A percentile compares a stretch with the other conserved stretches of the same genome.
These are phyloP conservation scores for Chroicocephalus ridibundus DNA, from an alignment of 2,113 vertebrate genomes.

Conservation along the genomic window DNA sequence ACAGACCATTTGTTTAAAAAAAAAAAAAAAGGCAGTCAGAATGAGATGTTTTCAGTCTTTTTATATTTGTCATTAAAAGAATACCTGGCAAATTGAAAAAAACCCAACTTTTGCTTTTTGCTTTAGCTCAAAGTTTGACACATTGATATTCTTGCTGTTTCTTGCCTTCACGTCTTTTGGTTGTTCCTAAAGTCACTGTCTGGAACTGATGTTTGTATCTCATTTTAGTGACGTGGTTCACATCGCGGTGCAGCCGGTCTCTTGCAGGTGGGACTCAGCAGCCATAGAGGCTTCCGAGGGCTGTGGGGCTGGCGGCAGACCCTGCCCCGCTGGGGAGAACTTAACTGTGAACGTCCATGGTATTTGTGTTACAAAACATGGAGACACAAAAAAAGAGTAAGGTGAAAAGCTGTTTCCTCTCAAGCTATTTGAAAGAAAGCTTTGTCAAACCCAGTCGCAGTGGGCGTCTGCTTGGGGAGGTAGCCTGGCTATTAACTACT, in stretches of 20 bases:
- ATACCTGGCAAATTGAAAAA: slow-evolving; percentile 75
- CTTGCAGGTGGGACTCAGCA: not conserved
- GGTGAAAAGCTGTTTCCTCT: not conserved
- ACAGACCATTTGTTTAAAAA: slow-evolving; percentile 69
- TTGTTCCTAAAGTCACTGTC: not conserved
- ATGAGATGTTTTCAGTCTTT: slow-evolving; percentile 74
- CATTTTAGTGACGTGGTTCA: not conserved
- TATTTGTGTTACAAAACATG: not conserved
- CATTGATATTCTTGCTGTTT: slow-evolving; percentile 34
- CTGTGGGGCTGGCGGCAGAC: not conserved
- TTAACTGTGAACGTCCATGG: not conserved
- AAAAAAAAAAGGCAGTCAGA: slow-evolving; percentile 63
- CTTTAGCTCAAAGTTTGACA: slow-evolving; percentile 56
- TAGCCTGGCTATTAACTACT: not conserved
- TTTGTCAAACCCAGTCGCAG: not conserved
- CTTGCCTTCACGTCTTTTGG: not conserved
- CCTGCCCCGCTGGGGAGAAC: not conserved
- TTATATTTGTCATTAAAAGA: slow-evolving; percentile 82
- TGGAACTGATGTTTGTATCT: not conserved
- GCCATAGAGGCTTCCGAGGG: not conserved
- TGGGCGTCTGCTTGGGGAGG: not conserved
- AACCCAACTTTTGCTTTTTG: slow-evolving; percentile 62
- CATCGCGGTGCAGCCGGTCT: not conserved
- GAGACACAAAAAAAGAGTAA: not conserved
- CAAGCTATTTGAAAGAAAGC: not conserved